A percentile compares a stretch with the other conserved stretches of the same genome.
Conservation (phyloP, 2,113 vertebrate species). For the Lepisosteus osseus region DNA sequence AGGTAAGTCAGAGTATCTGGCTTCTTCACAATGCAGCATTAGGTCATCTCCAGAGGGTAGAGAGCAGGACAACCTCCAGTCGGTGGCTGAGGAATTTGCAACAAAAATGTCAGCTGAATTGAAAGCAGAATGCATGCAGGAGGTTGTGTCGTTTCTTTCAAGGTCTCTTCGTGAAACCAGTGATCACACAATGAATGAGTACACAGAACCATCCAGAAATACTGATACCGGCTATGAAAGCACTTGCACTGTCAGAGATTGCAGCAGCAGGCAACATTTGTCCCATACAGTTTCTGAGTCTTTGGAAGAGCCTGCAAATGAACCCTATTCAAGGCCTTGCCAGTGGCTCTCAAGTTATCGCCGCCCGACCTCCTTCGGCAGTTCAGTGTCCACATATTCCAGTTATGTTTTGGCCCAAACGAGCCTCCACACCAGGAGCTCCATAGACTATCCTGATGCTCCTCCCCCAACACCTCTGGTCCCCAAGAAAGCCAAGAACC, state of each 20-base stretch:
- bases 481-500: conserved; percentile 53
- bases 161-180: neutral
- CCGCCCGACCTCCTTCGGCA: too few species aligned
- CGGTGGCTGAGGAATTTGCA: conserved; percentile 6
- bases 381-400: neutral
- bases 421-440: conserved; percentile 45
- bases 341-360: too few species aligned
- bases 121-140: conserved; percentile 1
- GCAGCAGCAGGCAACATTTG: too few species aligned
- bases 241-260: too few species aligned
- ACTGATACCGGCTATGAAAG: too few species aligned
- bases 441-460: conserved; percentile 68
- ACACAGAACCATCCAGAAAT: too few species aligned
- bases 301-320: too few species aligned
- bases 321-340: too few species aligned
- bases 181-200: too few species aligned
- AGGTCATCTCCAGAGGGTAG: neutral
- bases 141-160: neutral
- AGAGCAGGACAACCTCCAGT: neutral
- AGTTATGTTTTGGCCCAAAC: conserved; percentile 26
- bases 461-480: conserved; percentile 64
- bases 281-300: too few species aligned
- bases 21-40: neutral
- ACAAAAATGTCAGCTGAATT: conserved; percentile 8
- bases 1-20: neutral